Evolutionary conservation across 2,888 invertebrate species (phyloP), one percentile per base, ranked within the genome.

Genomic region (Odontocerum albicorne): DNA sequence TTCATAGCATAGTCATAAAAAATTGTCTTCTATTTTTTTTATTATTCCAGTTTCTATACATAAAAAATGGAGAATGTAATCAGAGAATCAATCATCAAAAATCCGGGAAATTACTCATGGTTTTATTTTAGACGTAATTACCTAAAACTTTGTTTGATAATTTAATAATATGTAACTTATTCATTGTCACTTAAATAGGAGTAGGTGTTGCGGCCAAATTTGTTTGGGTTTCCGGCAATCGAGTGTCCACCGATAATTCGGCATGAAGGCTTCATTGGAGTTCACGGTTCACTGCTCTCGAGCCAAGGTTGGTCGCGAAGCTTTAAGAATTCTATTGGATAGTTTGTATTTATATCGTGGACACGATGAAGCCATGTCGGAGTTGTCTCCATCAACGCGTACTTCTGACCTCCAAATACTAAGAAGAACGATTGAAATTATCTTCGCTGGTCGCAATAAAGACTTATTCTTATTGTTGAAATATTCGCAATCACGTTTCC

Each of bases 341-440:
- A 20, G 42, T 32, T 31, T 38, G 12, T 42, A 31, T 49, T 20
- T 32, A 42, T 20, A 17, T 10, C 15, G 32, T 31, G 49, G 22
- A 10, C 39, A 42, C 49, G 31, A 15, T 32, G 4, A 4, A 40
- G 17, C 22, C 22, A n/a, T 22, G 54, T 44, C 44, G 17, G 27
- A 27, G 17, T 47, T 46, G 19, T 33, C 39, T 17, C 47, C 32
- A 16, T 32, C 42, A 22, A 21, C 21, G 17, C n/a, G 27, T 20
- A 36, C 47, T 44, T 39, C 44, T 60, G 60, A 59, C 56, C 59
- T 57, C 56, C 43, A 43, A 39, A 43, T 46, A 33, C 39, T 31
- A 52, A 58, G 55, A 57, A 54, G 55, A 55, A 53, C 53, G 46
- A 53, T 27, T 42, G 46, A 27, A 49, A 58, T 61, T 55, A 49